Evolutionary conservation across 2,888 invertebrate species (phyloP).

Genomic region (Harmothoe impar): DNA sequence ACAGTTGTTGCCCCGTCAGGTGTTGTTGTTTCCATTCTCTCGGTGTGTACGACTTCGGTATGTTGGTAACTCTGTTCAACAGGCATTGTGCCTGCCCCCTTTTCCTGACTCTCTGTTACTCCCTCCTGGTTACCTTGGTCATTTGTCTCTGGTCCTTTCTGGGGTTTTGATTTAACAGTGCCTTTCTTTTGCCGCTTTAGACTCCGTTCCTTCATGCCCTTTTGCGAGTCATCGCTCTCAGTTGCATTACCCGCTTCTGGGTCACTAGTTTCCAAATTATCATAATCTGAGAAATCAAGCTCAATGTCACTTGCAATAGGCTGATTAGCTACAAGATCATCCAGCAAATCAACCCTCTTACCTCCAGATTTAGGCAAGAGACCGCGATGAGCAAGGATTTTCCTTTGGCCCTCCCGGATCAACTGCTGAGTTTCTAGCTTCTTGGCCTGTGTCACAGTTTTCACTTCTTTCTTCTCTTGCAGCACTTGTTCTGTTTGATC

Average conservation of each 20-base stretch:
- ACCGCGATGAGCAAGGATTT: constrained; percentile 1
- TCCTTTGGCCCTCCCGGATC: constrained; percentile 12
- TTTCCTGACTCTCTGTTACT: neutral
- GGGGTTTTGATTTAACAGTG: neutral
- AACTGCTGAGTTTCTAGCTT: constrained; percentile 9
- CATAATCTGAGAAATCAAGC: constrained; percentile 63
- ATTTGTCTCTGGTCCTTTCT: neutral
- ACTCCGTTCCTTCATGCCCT: neutral
- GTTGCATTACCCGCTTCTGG: constrained; percentile 24
- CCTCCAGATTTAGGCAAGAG: neutral
- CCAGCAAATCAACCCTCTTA: constrained; percentile 47
- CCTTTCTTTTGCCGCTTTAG: neutral
- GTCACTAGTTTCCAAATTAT: constrained; percentile 51
- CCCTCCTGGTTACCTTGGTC: neutral
- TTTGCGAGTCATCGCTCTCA: constrained; percentile 50
- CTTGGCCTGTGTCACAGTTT: constrained; percentile 14
- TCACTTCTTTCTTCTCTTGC: constrained; percentile 37
- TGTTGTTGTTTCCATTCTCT: constrained; percentile 26
- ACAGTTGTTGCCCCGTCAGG: constrained; percentile 9
- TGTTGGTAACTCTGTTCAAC: neutral
- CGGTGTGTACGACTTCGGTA: neutral
- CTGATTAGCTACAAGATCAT: constrained; percentile 54
- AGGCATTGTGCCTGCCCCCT: neutral
- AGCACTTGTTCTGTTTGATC: constrained; percentile 23
- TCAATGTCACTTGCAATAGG: constrained; percentile 50